Evolutionary conservation across 2,113 vertebrate species (phyloP).

Genomic region (Bujurquina vittata): DNA sequence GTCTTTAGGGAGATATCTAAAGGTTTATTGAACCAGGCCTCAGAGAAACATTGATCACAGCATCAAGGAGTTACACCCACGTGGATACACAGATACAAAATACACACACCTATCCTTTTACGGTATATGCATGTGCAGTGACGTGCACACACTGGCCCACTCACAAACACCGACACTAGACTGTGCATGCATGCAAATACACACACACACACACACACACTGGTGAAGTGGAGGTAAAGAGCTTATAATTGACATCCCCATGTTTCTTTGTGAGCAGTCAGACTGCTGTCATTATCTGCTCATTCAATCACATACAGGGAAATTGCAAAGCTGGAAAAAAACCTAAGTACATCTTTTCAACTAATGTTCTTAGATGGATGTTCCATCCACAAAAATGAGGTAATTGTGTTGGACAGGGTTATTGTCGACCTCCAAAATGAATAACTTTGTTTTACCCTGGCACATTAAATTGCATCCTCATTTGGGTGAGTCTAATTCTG

Average conservation of each 20-base stretch:
- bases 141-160: not conserved
- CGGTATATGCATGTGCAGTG: not conserved
- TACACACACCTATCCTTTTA: slow-evolving; percentile 12
- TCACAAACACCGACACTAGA: not conserved
- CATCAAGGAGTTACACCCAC: slow-evolving; percentile 57
- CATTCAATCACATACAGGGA: slow-evolving; percentile 61
- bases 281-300: slow-evolving; percentile 42
- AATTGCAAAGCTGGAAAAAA: slow-evolving; percentile 30
- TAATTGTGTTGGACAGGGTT: slow-evolving; percentile 34
- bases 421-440: slow-evolving; percentile 45
- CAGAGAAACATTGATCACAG: slow-evolving; percentile 70
- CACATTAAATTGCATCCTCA: slow-evolving; percentile 36
- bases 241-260: slow-evolving; percentile 58
- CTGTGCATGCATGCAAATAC: not conserved
- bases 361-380: slow-evolving; percentile 19
- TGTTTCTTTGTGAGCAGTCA: slow-evolving; percentile 51
- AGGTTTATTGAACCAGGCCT: slow-evolving; percentile 71
- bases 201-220: slow-evolving; percentile 2
- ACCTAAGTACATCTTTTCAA: slow-evolving; percentile 24
- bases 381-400: slow-evolving; percentile 20
- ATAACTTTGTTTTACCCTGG: slow-evolving; percentile 35
- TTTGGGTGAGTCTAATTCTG: slow-evolving; percentile 14
- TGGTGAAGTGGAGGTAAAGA: slow-evolving; percentile 52
- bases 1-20: slow-evolving; percentile 69
- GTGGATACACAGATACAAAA: slow-evolving; percentile 12